phyloP scores from a whole-genome alignment of 2,888 invertebrate genomes.

The Crossocerus cetratus region DNA sequence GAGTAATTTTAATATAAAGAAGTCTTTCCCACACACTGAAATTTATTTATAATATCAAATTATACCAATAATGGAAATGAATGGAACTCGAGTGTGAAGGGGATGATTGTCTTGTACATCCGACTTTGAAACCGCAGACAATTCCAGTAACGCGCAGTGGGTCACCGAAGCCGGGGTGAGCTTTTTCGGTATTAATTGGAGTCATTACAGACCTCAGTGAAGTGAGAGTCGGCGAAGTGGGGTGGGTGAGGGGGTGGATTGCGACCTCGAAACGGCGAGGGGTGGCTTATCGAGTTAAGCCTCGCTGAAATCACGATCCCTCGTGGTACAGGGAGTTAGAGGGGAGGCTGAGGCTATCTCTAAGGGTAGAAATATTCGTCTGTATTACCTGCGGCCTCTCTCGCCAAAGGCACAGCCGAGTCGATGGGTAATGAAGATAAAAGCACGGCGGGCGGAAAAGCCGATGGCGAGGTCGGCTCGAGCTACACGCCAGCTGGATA shows the following conservation, averaged over 20 bases:
- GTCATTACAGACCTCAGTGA: background rate
- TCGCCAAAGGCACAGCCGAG: constrained; percentile 29
- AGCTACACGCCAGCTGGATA: constrained; percentile 31
- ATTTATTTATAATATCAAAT: no score
- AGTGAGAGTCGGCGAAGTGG: no score
- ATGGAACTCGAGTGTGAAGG: no score
- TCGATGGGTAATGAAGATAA: constrained; percentile 60
- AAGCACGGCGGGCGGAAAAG: constrained; percentile 22
- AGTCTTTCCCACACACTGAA: no score
- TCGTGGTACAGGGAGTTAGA: background rate
- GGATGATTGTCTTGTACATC: no score
- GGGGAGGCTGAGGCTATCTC: constrained; percentile 23
- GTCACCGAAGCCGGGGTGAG: no score
- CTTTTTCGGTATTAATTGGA: background rate
- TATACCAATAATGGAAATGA: no score
- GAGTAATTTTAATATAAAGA: no score
- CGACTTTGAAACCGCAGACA: no score
- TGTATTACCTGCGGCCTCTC: constrained; percentile 22
- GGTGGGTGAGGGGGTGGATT: no score
- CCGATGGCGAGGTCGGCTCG: background rate
- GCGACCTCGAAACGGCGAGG: constrained; percentile 27
- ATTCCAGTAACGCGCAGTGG: no score
- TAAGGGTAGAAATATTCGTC: constrained; percentile 46
- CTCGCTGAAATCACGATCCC: constrained; percentile 44
- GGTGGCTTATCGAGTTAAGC: constrained; percentile 53